Conservation (phyloP, 2,888 invertebrate species). For the Tupiocoris notatus region DNA sequence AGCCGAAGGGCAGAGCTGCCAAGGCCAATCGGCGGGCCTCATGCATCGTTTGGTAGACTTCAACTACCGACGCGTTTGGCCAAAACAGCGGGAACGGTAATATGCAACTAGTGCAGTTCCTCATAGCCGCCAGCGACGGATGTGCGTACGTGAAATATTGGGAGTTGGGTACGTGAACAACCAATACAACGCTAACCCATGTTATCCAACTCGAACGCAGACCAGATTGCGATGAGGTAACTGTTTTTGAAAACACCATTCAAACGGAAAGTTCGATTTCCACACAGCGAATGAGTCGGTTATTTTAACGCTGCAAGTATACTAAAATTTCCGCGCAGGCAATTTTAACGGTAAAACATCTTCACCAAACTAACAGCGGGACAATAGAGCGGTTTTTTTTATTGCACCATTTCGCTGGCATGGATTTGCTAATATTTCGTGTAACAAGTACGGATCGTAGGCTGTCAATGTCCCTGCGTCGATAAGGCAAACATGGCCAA, state of each 20-base stretch:
- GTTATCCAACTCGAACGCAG: background rate
- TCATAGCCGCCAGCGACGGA: background rate
- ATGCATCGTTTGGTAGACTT: background rate
- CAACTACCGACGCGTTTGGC: background rate
- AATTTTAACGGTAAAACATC: no score
- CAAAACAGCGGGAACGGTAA: background rate
- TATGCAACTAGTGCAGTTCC: background rate
- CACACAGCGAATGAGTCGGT: no score
- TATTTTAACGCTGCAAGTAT: no score
- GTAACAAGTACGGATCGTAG: no score
- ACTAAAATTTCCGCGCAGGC: no score
- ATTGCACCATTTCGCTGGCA: no score
- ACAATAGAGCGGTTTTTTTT: no score
- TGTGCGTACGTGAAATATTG: background rate
- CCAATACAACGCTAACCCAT: background rate
- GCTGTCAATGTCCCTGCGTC: no score
- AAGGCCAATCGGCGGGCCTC: background rate
- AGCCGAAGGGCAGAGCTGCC: background rate
- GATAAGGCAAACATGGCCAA: slow-evolving; percentile 8
- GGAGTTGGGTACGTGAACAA: background rate
- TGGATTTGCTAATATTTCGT: no score
- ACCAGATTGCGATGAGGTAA: background rate
- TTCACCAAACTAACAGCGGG: no score
- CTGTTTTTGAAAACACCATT: background rate
- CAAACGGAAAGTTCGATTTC: no score